Evolutionary conservation across 1,140 invertebrate genomes (phyloP), one percentile per base, ranked within the genome.

Genomic region (Neomicropteryx cornuta): DNA sequence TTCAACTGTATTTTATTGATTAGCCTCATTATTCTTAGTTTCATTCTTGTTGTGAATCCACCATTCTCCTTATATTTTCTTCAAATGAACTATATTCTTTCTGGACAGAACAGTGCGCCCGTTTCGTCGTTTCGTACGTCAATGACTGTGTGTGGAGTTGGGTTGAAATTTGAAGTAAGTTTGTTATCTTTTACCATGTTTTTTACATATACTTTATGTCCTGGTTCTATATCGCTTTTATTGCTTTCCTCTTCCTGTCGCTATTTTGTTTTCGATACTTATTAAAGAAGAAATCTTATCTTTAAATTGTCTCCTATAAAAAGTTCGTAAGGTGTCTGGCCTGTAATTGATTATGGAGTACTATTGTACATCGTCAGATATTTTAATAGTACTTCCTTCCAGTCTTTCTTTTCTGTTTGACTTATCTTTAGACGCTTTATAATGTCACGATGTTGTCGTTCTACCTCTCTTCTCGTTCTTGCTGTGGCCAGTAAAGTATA

Each of bases 341-440:
- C 46, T 13, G 46, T 51, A 3, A 32, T 18, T n/a, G 34, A 29
- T 16, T 51, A 45, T 3, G 47, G 47, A 3, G 47, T 52, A 2
- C 35, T 40, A 17, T 49, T 49, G 20, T 50, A 52, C 48, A 50
- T 50, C 2, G 28, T 41, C 1, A 50, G 21, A 33, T 52, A 52
- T 10, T 46, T 27, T 11, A 5, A 19, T 5, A 34, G 6, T n/a
- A n/a, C n/a, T n/a, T n/a, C n/a, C n/a, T n/a, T n/a, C n/a, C n/a
- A n/a, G n/a, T n/a, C n/a, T n/a, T n/a, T 27, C 13, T 27, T 27
- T 13, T 27, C 23, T 8, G 13, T 8, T 8, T 27, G 23, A 13
- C 23, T 27, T 8, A 27, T 27, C 23, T 27, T n/a, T 8, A 27
- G 23, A 13, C 23, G 23, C 23, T 27, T 27, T 13, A 27, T 27